Evolutionary conservation across 2,888 invertebrate species (phyloP), one percentile per base, ranked within the genome.

Genomic region (Sthenelais limicola): DNA sequence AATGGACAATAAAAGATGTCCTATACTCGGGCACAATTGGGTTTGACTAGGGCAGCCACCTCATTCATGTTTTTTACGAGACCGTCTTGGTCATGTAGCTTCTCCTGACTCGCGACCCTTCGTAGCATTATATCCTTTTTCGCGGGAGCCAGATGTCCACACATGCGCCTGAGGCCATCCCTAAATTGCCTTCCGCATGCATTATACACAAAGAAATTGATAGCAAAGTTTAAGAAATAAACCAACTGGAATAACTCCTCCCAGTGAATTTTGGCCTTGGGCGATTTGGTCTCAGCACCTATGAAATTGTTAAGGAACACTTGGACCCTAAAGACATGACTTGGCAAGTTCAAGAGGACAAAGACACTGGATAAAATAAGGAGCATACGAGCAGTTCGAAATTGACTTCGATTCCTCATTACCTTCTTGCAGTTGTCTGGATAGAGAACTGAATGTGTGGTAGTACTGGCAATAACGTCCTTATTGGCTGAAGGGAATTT

Each of bases 331-430:
- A 82, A 78, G 9, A 80, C 82, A 75, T 85, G 82, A 68, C 83
- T 84, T 12, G 85, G 85, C 24, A 85, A 73, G 54, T 82, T 81
- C 5, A 84, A 79, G 15, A 84, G 74, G 4, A 85, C 76, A 74
- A 83, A 82, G 7, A 83, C 79, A 18, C 78, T 81, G 18, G 84
- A 84, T 24, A 85, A 81, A 28, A 82, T 77, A 24, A 84, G 79
- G 56, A 85, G 74, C 80, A 83, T 82, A 26, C 75, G 72, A 3
- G 77, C 77, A 5, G 74, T 76, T 15, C 77, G 54, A 49, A 72
- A 70, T 58, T 76, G 70, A 30, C 68, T 47, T 18, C 69, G 68
- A 21, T 21, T 33, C 15, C 54, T 33, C 38, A 68, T n/a, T 3
- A 52, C 52, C 3, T 30, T 15, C 26, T 52, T 52, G 15, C 52